A percentile compares a stretch with the other conserved stretches of the same genome.
These are phyloP conservation scores for Catocala nupta DNA, from an alignment of 2,888 invertebrate genomes.

Conservation along the genomic window DNA sequence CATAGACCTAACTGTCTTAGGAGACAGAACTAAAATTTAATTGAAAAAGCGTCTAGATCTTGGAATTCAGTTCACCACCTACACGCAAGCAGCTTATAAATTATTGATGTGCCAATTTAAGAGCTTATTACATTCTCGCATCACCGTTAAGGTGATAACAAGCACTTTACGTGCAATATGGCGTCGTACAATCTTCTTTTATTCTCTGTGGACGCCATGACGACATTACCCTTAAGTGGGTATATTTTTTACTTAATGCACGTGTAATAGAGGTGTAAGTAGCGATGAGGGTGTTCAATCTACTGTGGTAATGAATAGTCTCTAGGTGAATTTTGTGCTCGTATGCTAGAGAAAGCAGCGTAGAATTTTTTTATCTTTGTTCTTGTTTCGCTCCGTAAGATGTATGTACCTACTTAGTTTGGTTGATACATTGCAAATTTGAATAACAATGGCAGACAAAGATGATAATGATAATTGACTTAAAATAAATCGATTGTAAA, in stretches of 20 bases:
- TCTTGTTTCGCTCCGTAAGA: too few species aligned
- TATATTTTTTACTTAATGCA: constrained; percentile 27
- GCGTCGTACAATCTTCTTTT: constrained; percentile 47
- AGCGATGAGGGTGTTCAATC: background rate
- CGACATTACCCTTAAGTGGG: constrained; percentile 36
- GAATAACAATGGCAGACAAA: too few species aligned
- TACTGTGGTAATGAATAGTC: background rate
- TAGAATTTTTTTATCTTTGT: too few species aligned
- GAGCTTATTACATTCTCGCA: constrained; percentile 35
- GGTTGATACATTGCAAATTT: too few species aligned
- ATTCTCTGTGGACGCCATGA: constrained; percentile 33
- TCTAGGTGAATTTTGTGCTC: background rate
- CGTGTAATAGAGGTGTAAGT: constrained; percentile 7
- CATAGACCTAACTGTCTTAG: too few species aligned
- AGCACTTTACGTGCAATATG: constrained; percentile 31
- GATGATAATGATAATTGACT: too few species aligned
- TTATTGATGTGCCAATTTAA: constrained; percentile 26
- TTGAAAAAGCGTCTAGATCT: too few species aligned
- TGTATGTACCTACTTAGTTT: too few species aligned
- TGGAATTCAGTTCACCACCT: background rate
- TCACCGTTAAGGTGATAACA: constrained; percentile 27
- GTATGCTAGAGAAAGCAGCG: too few species aligned
- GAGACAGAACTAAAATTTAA: too few species aligned
- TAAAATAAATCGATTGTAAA: too few species aligned
- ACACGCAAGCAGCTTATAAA: constrained; percentile 10